A percentile compares a stretch with the other conserved stretches of the same genome.
Evolutionary conservation across 1,140 invertebrate species (phyloP).

Genomic region (Drosophila takahashii): DNA sequence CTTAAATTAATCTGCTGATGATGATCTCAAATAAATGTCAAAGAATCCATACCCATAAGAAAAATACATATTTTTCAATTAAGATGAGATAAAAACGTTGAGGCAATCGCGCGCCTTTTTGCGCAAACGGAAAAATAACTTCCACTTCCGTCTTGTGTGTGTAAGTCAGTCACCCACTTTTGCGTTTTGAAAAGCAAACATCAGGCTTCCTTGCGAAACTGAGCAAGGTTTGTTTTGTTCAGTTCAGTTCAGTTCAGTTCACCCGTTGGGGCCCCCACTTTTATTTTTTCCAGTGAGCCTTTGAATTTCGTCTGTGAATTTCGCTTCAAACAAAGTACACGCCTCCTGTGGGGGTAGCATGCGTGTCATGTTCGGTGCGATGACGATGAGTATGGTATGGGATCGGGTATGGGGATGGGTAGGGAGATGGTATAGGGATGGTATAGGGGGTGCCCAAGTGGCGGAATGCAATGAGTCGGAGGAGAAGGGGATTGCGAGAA

Average conservation of each 20-base stretch:
- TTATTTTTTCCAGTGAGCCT: constrained; percentile 6
- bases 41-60: constrained; percentile 2
- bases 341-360: constrained; percentile 35
- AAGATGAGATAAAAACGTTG: constrained; percentile 1
- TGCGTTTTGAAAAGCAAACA: constrained; percentile 7
- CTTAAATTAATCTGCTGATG: not conserved
- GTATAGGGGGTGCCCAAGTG: constrained; percentile 29
- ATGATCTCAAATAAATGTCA: constrained; percentile 6
- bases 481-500: constrained; percentile 37
- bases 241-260: no score
- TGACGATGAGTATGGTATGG: constrained; percentile 1
- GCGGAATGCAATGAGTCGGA: constrained; percentile 48
- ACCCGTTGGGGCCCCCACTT: not conserved
- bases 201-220: not conserved
- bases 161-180: not conserved
- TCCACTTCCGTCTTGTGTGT: not conserved
- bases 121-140: not conserved
- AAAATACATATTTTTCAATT: constrained; percentile 1
- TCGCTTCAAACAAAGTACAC: constrained; percentile 12
- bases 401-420: not conserved
- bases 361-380: constrained; percentile 45
- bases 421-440: not conserved
- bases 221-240: not conserved
- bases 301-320: constrained; percentile 6
- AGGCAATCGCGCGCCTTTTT: not conserved